Percentiles rank a stretch among this genome's conserved stretches.
Evolutionary conservation across 2,113 vertebrate genomes (phyloP).

Genomic region (Cariama cristata): DNA sequence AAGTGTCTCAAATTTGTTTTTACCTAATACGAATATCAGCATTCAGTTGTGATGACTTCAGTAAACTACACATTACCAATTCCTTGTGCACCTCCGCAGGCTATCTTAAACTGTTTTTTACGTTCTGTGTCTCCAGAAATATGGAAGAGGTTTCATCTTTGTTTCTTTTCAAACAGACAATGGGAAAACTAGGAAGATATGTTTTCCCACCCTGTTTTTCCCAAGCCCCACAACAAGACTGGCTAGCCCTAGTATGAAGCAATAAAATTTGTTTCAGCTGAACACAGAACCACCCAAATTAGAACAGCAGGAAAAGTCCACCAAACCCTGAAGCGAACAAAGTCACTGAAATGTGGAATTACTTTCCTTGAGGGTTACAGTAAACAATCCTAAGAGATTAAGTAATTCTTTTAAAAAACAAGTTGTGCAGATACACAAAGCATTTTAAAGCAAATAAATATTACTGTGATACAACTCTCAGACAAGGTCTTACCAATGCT

Average conservation of each 20-base stretch:
- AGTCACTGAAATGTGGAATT: constrained; percentile 40
- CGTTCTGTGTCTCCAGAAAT: background rate
- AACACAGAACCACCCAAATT: constrained; percentile 28
- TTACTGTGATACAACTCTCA: background rate
- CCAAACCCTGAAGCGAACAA: constrained; percentile 8
- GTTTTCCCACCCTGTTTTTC: constrained; percentile 11
- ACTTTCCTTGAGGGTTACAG: constrained; percentile 38
- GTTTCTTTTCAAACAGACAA: constrained; percentile 20
- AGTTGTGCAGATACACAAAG: background rate
- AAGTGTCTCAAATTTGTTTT: background rate
- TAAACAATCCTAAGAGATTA: constrained; percentile 11
- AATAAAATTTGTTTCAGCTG: constrained; percentile 42
- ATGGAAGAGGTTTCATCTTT: background rate
- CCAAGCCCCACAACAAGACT: background rate
- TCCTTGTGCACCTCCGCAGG: background rate
- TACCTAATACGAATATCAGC: background rate
- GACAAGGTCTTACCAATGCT: background rate
- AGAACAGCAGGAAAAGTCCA: constrained; percentile 21
- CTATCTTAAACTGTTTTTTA: background rate
- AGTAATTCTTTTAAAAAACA: background rate
- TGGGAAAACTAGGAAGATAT: background rate
- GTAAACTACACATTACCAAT: background rate
- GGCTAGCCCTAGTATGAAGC: constrained; percentile 13
- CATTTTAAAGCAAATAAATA: constrained; percentile 11
- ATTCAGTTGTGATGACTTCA: background rate